Evolutionary conservation across 2,113 vertebrate species (phyloP), one percentile per base, ranked within the genome.

Genomic region (Rafetus swinhoei): DNA sequence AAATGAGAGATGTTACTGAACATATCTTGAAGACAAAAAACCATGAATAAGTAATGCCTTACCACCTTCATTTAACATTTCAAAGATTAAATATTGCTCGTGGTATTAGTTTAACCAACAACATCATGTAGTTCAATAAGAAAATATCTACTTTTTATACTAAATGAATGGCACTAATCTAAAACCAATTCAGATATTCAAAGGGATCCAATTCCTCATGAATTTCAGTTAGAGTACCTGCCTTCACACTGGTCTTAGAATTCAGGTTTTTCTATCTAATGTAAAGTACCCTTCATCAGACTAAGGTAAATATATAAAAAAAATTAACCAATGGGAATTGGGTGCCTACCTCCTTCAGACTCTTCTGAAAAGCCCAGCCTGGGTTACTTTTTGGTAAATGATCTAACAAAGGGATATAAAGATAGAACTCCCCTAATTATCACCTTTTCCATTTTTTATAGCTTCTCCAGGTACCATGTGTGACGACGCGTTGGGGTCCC

Each of bases 1-100:
- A 96, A 86, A 93, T 86, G 83, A 62, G 77, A 95, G 94, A 96
- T 93, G 91, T 88, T 96, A 56, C 50, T 95, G 77, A 79, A 92
- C 87, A 90, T 94, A 88, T 79, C 85, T 93, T 97, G 94, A 95
- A 96, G 94, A 91, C 80, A 95, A 97, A 95, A 97, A 97, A 83
- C 87, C 85, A 95, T 60, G 88, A 18, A 22, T 95, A 95, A 45
- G 8, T 94, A 96, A 96, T 94, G 62, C 8, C 53, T 93, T 95
- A 92, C 87, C 82, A 85, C 72, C 25, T 10, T 81, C 52, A 91
- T 89, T 96, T 93, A 97, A 92, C 88, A 90, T 90, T 93, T 94
- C 54, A 94, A 92, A 77, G 35, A 4, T 82, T 82, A 88, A 79
- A 65, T 54, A 60, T 6, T 76, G 11, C 72, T 76, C 45, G 21